Percentiles rank a stretch among this genome's conserved stretches.
phyloP scores from a whole-genome alignment of 64 coral and sea anemone species.

The Astreopora myriophthalma region DNA sequence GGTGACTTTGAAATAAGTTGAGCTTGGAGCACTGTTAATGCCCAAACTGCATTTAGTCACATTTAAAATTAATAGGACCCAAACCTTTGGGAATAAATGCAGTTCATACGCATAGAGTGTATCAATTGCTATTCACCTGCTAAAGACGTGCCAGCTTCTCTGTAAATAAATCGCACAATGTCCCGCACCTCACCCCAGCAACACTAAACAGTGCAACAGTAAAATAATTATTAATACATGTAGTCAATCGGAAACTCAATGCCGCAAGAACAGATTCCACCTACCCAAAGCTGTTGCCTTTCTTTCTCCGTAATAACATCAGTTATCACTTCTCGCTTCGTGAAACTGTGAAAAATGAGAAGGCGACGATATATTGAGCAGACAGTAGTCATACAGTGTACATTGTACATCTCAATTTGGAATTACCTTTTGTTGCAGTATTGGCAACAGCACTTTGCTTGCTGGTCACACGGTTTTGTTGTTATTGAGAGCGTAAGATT shows the following conservation, averaged over 20 bases:
- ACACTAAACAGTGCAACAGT: conserved; percentile 25
- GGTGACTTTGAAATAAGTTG: too few species aligned
- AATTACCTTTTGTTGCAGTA: conserved; percentile 36
- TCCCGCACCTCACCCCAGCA: conserved; percentile 78
- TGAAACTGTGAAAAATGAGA: background rate
- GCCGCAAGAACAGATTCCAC: background rate
- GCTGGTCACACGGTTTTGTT: conserved; percentile 49
- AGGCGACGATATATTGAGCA: too few species aligned
- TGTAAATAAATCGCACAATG: conserved; percentile 76
- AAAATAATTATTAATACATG: background rate
- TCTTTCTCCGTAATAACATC: conserved; percentile 22
- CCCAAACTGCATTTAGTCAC: too few species aligned
- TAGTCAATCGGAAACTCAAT: too few species aligned
- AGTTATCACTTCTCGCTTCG: background rate
- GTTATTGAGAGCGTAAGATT: conserved; percentile 67
- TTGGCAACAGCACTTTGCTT: conserved; percentile 28
- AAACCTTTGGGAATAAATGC: too few species aligned
- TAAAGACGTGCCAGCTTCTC: conserved; percentile 77
- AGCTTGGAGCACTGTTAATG: too few species aligned
- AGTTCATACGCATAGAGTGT: too few species aligned
- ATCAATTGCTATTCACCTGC: conserved; percentile 40
- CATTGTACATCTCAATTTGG: background rate
- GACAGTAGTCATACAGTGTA: too few species aligned
- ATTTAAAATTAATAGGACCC: too few species aligned
- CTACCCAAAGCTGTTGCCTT: conserved; percentile 26